phyloP scores from a whole-genome alignment of 30 jellyfish, hydroid and myxozoan species.

The Aurelia sp. region DNA sequence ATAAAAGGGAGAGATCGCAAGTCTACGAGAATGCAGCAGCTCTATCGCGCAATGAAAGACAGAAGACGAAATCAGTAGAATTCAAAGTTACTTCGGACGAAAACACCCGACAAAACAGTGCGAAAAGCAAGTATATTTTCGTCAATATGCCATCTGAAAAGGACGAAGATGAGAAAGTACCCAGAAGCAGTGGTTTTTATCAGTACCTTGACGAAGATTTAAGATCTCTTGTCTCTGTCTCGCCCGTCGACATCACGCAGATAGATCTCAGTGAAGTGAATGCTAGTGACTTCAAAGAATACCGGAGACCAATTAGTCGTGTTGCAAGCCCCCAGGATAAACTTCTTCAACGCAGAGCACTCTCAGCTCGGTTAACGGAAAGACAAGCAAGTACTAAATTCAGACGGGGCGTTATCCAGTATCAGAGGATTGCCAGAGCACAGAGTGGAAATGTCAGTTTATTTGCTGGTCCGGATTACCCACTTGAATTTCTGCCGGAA shows the following conservation, averaged over 20 bases:
- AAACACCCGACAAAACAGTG: too few species aligned
- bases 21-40: too few species aligned
- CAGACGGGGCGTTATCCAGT: conserved; percentile 44
- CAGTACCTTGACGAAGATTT: not conserved
- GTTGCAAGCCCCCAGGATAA: conserved; percentile 56
- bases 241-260: not conserved
- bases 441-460: conserved; percentile 53
- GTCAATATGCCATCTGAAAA: conserved; percentile 9
- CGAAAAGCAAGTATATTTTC: conserved; percentile 6
- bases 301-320: not conserved
- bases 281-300: not conserved
- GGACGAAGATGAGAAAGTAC: not conserved
- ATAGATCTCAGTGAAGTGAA: not conserved
- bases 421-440: conserved; percentile 47
- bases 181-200: too few species aligned
- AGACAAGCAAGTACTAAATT: conserved; percentile 59
- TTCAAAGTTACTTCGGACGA: too few species aligned
- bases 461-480: conserved; percentile 30
- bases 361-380: conserved; percentile 32
- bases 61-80: too few species aligned
- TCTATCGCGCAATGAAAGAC: too few species aligned
- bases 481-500: conserved; percentile 21
- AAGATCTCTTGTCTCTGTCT: not conserved
- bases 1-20: too few species aligned
- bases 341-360: conserved; percentile 66